Conservation (phyloP, 2,797 vertebrate genomes). For the Linurgus olivaceus region DNA sequence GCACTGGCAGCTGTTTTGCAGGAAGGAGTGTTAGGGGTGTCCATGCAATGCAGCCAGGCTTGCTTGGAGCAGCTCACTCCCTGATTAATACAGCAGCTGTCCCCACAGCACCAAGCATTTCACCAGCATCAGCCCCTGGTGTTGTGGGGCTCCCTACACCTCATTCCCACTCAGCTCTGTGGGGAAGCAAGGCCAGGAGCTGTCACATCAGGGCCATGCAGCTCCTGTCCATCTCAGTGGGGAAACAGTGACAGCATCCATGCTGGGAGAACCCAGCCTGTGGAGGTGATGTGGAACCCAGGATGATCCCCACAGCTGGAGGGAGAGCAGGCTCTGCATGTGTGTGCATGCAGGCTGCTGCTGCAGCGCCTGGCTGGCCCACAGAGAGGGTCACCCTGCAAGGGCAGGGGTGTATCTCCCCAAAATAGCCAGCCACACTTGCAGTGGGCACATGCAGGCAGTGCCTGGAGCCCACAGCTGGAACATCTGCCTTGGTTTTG, state of each 20-base stretch:
- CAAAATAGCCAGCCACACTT: neutral
- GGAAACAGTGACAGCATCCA: neutral
- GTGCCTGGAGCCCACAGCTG: neutral
- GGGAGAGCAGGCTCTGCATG: neutral
- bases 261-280: neutral
- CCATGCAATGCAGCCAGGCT: neutral
- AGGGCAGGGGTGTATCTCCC: neutral
- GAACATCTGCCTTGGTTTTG: neutral
- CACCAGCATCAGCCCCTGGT: neutral
- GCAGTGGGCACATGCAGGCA: fast-evolving
- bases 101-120: neutral
- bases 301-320: fast-evolving
- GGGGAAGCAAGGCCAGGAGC: neutral
- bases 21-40: neutral
- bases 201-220: neutral
- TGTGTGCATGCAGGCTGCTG: neutral
- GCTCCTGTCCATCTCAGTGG: neutral
- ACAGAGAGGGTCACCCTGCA: neutral
- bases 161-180: neutral
- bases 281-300: fast-evolving
- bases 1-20: neutral
- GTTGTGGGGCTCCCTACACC: neutral
- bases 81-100: neutral
- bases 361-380: fast-evolving
- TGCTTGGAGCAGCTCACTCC: neutral